Conservation (phyloP, 2,888 invertebrate genomes). For the Prenolepis imparis region DNA sequence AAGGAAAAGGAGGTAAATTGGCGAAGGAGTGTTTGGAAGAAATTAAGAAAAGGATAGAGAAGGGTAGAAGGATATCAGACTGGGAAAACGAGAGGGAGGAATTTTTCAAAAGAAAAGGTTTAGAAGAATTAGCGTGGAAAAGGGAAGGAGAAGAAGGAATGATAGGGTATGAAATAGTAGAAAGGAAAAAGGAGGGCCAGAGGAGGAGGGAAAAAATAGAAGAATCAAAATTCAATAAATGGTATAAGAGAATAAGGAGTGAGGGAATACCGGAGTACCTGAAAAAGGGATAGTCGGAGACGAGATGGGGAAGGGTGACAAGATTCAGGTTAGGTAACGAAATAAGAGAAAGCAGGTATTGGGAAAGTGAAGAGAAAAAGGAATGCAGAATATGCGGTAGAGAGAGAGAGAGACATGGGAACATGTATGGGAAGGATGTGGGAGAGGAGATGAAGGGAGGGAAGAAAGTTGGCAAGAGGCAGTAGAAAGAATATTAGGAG, state of each 20-base stretch:
- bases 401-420: no score
- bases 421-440: no score
- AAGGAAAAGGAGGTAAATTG: no score
- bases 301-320: not conserved
- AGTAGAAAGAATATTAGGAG: no score
- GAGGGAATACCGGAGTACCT: not conserved
- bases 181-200: not conserved
- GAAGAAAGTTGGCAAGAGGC: no score
- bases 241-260: not conserved
- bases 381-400: no score
- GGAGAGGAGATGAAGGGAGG: no score
- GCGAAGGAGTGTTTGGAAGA: no score
- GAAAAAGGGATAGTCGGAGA: not conserved
- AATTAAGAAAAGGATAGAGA: not conserved
- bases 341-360: not conserved
- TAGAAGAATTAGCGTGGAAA: no score
- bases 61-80: not conserved
- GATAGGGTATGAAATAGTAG: no score
- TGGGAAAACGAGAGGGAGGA: not conserved
- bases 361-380: not conserved
- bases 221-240: not conserved
- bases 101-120: not conserved
- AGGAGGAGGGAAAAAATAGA: not conserved
- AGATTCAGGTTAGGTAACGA: not conserved
- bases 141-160: no score